These are phyloP conservation scores for Sceloporus undulatus DNA, from an alignment of 2,113 vertebrate species.

Conservation along the genomic window DNA sequence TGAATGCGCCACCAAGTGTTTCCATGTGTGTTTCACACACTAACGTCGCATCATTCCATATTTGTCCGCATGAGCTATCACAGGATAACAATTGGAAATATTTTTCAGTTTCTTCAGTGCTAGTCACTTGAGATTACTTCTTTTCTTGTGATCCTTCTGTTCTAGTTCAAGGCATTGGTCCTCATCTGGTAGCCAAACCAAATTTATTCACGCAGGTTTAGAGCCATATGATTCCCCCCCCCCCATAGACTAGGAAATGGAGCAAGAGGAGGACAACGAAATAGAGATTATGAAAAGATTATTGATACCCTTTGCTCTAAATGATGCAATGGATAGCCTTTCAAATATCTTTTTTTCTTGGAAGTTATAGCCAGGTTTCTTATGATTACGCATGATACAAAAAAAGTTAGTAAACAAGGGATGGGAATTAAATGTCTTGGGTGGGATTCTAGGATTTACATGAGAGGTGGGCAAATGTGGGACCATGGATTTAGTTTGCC, in stretches of 20 bases:
- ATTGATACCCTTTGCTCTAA: constrained; percentile 20
- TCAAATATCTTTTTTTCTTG: not conserved
- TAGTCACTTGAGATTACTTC: constrained; percentile 55
- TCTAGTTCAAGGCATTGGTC: constrained; percentile 73
- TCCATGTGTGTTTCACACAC: constrained; percentile 45
- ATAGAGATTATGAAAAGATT: not conserved
- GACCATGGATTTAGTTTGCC: not conserved
- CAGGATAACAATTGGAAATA: constrained; percentile 65
- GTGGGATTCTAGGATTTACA: not conserved
- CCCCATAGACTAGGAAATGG: not conserved
- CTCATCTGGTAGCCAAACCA: constrained; percentile 69
- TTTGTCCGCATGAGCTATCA: constrained; percentile 69
- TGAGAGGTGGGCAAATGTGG: too few species aligned
- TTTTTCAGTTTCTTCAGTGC: constrained; percentile 56
- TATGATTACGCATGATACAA: constrained; percentile 30
- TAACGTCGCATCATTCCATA: constrained; percentile 51
- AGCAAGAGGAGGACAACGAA: not conserved
- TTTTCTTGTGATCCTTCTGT: constrained; percentile 68
- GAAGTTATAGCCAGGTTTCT: constrained; percentile 59
- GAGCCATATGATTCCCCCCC: constrained; percentile 60
- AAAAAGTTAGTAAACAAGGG: constrained; percentile 58
- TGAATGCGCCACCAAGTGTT: constrained; percentile 54
- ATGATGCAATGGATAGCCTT: constrained; percentile 46
- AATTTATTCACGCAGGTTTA: constrained; percentile 73
- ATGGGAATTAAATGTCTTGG: constrained; percentile 62